Percentiles rank a stretch among this genome's conserved stretches.
Conservation (phyloP, 2,797 vertebrate genomes). For the Aulostomus chinensis region DNA sequence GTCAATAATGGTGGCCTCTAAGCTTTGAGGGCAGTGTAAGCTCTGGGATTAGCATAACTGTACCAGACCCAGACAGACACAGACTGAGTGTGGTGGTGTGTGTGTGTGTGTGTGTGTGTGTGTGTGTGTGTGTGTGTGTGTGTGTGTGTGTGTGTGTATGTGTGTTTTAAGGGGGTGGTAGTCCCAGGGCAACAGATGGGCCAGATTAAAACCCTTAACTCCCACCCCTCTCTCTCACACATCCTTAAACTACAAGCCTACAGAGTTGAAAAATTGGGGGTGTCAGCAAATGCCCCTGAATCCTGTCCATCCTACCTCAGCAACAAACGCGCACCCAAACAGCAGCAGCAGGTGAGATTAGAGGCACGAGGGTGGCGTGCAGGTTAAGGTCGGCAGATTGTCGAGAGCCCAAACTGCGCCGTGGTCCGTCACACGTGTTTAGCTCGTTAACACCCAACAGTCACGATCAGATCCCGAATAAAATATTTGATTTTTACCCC, state of each 20-base stretch:
- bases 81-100: conserved; percentile 47
- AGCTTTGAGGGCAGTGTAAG: conserved; percentile 55
- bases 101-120: too few species aligned
- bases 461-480: neutral
- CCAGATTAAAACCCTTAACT: conserved; percentile 62
- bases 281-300: conserved; percentile 63
- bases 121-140: too few species aligned
- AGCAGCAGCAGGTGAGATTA: conserved; percentile 38
- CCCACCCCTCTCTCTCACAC: conserved; percentile 2
- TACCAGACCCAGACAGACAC: conserved; percentile 76
- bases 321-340: conserved; percentile 52
- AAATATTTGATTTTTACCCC: neutral
- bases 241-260: conserved; percentile 58
- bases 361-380: too few species aligned
- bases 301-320: conserved; percentile 49
- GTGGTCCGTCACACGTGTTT: too few species aligned
- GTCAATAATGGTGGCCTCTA: conserved; percentile 54
- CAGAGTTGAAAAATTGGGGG: conserved; percentile 52
- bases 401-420: too few species aligned
- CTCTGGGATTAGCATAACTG: conserved; percentile 74
- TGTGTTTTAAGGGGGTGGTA: conserved; percentile 25
- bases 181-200: conserved; percentile 72
- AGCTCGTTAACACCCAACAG: too few species aligned
- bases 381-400: too few species aligned
- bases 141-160: too few species aligned